Evolutionary conservation across 2,888 invertebrate species (phyloP).

Genomic region (Nemurella pictetii): DNA sequence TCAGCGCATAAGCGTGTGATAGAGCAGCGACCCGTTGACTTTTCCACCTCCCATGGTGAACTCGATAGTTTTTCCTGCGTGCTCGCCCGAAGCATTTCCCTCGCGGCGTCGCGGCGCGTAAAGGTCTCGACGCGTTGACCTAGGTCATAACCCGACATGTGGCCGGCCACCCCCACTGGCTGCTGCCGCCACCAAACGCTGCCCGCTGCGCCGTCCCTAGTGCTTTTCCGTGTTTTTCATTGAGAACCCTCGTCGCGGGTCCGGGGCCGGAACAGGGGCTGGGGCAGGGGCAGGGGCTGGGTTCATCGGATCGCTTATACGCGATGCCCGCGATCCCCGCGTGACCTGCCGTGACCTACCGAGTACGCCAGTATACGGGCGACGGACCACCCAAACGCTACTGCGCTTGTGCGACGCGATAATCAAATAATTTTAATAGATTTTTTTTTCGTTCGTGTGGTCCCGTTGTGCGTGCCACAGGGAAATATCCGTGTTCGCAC

Average conservation of each 20-base stretch:
- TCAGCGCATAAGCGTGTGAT: too few relatives aligned
- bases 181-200: not conserved
- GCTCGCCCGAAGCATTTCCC: too few relatives aligned
- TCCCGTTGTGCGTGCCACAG: not conserved
- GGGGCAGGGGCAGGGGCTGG: not conserved
- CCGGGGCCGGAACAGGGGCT: too few relatives aligned
- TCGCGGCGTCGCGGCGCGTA: not conserved
- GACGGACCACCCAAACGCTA: not conserved
- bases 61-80: too few relatives aligned
- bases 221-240: conserved; percentile 19
- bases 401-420: not conserved
- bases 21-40: too few relatives aligned
- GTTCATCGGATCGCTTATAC: not conserved
- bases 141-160: not conserved
- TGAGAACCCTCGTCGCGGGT: not conserved
- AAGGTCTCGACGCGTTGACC: not conserved
- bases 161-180: not conserved
- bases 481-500: not conserved
- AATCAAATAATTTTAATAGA: not conserved
- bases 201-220: not conserved
- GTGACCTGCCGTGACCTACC: not conserved
- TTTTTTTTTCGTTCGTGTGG: not conserved
- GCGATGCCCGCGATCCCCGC: too few relatives aligned
- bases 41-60: too few relatives aligned
- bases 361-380: not conserved